Evolutionary conservation across 2,113 vertebrate genomes (phyloP).

Genomic region (Catharus bicknelli): DNA sequence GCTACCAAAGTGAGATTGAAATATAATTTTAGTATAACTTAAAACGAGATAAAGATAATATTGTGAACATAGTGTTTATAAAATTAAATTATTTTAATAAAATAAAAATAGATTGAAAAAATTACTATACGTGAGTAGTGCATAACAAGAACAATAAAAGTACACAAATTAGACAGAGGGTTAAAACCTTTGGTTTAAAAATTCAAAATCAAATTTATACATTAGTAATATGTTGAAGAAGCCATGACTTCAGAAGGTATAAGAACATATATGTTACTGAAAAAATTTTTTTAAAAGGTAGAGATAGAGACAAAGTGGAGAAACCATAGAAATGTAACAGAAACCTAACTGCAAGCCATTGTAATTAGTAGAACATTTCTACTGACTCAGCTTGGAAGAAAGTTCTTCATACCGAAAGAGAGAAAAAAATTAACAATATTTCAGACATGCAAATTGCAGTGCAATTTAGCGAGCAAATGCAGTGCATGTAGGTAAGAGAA

Average conservation of each 20-base stretch:
- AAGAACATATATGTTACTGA: background rate
- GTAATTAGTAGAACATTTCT: background rate
- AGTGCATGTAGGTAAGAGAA: background rate
- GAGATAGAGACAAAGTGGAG: background rate
- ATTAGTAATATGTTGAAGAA: background rate
- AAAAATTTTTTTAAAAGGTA: background rate
- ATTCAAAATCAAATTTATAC: background rate
- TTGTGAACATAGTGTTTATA: background rate
- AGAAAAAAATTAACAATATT: background rate
- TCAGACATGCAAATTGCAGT: background rate
- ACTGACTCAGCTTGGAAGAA: background rate
- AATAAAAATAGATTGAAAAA: background rate
- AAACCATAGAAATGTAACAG: background rate
- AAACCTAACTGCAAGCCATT: background rate
- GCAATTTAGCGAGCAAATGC: background rate
- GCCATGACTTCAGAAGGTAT: background rate
- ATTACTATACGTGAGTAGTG: background rate
- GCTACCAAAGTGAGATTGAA: background rate
- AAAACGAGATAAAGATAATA: background rate
- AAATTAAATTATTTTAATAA: background rate
- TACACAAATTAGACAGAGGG: background rate
- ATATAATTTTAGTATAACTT: background rate
- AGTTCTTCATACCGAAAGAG: background rate
- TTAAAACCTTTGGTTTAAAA: background rate
- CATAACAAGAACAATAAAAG: background rate